Evolutionary conservation across 2,113 vertebrate species (phyloP).

Genomic region (Rhegmatorhina hoffmannsi): DNA sequence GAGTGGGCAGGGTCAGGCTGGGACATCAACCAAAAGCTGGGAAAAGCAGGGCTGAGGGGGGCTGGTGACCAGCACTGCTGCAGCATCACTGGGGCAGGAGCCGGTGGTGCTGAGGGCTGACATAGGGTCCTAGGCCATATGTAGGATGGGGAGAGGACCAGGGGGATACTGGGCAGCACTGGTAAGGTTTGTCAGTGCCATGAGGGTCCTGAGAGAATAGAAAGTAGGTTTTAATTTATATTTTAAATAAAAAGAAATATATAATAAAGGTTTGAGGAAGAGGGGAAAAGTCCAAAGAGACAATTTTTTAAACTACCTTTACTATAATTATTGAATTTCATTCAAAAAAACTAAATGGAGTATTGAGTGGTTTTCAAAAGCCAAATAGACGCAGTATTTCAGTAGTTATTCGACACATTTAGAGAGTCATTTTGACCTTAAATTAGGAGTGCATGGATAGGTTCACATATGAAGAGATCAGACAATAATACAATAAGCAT

Average conservation of each 20-base stretch:
- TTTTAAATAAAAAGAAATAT: not conserved
- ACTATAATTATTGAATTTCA: not conserved
- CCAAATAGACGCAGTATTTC: not conserved
- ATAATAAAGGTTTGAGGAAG: not conserved
- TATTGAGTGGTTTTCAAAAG: not conserved
- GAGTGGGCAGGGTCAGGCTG: not conserved
- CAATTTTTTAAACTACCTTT: not conserved
- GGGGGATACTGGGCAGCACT: not conserved
- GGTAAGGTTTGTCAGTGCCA: not conserved
- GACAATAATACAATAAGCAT: not conserved
- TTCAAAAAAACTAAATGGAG: not conserved
- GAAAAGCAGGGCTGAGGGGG: not conserved
- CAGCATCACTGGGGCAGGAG: no score
- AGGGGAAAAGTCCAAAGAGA: rapidly evolving
- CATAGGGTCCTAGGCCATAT: not conserved
- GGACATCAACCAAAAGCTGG: not conserved
- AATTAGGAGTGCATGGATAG: not conserved
- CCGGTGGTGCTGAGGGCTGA: not conserved
- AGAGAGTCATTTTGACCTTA: not conserved
- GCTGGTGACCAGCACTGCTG: not conserved
- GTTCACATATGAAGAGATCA: not conserved
- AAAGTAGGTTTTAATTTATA: not conserved
- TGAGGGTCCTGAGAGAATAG: not conserved
- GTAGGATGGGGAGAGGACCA: not conserved
- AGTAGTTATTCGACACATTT: not conserved